Conservation (phyloP, 2,113 vertebrate species). For the Hassar affinis region DNA sequence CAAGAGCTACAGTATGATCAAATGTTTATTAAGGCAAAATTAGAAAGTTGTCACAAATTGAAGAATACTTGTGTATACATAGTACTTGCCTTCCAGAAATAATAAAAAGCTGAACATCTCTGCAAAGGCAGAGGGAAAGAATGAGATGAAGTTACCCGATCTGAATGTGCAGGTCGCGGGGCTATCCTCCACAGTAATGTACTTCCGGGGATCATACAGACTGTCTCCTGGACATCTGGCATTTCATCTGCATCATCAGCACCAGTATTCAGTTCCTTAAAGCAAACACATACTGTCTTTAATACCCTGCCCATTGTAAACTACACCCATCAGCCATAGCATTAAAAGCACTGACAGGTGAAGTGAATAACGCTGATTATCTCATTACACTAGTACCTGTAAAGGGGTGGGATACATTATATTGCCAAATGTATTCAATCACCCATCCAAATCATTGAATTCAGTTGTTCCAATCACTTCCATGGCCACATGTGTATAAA, state of each 20-base stretch:
- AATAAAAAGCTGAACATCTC: neutral
- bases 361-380: too few relatives aligned
- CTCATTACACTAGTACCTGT: too few relatives aligned
- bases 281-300: neutral
- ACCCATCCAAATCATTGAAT: too few relatives aligned
- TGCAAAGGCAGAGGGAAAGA: neutral
- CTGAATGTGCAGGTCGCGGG: conserved; percentile 83
- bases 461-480: too few relatives aligned
- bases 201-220: conserved; percentile 91
- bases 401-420: too few relatives aligned
- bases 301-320: neutral
- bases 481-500: too few relatives aligned
- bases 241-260: conserved; percentile 80
- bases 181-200: conserved; percentile 92
- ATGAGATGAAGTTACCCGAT: conserved; percentile 73
- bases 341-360: too few relatives aligned
- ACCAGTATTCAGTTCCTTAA: conserved; percentile 72
- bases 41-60: too few relatives aligned
- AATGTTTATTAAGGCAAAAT: too few relatives aligned
- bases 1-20: neutral
- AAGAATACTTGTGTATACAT: neutral
- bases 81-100: neutral
- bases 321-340: conserved; percentile 32
- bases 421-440: too few relatives aligned
- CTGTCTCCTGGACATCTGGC: conserved; percentile 86